Evolutionary conservation across 2,113 vertebrate species (phyloP), one percentile per base, ranked within the genome.

Genomic region (Ceyx margarethae): DNA sequence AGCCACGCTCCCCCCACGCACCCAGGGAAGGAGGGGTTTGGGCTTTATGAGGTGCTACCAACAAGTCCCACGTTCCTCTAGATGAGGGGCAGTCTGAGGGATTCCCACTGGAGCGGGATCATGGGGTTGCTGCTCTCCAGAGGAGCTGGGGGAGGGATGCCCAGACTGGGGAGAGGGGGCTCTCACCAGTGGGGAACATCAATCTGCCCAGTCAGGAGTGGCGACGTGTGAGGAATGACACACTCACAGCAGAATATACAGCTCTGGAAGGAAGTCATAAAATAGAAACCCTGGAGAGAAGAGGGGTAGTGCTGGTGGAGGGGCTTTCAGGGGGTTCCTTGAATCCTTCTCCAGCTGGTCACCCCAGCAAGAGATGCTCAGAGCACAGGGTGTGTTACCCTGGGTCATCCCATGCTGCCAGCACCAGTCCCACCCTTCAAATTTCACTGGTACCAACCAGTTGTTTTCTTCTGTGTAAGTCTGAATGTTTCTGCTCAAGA

Each of bases 131-230:
- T 60, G 45, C 23, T 53, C 67, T 79, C n/a, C 0, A 0, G 33
- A 72, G 14, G 11, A 28, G 17, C 13, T 7, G 3, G 21, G 28
- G 13, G 6, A 37, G 37, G 13, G 12, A 57, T 50, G 56, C 29
- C 29, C 37, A 37, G 37, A 37, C 37, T 3, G 0, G 0, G 1
- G 33, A 33, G 33, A 56, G 13, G 8, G 11, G 14, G 7, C 3
- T 87, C 11, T 65, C 0, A 0, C 37, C 3, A 0, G 37, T 1
- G 3, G n/a, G 71, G 23, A 57, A 25, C 23, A 33, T 76, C 58
- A 87, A 76, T 76, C 56, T 48, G 46, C 9, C 23, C 33, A 3
- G 1, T 75, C 62, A 45, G 82, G 19, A 6, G 2, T 5, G 19
- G 50, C 0, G 19, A 81, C 1, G 3, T 45, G 35, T 0, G 6